phyloP scores from a whole-genome alignment of 53 echinoderm and acorn worm genomes.

The Holothuria leucospilota region DNA sequence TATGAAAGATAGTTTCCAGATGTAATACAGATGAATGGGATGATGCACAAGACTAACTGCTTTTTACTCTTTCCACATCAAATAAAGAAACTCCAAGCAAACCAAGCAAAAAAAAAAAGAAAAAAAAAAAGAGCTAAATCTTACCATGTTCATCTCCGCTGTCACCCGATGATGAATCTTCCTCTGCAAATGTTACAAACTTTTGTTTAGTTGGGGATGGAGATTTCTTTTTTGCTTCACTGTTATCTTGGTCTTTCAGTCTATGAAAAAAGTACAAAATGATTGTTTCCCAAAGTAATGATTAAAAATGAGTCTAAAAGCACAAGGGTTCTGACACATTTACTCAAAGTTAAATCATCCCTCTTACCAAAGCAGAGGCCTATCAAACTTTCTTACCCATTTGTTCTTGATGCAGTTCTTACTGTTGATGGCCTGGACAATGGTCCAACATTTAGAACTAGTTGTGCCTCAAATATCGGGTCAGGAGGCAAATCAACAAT shows the following conservation, averaged over 20 bases:
- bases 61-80: too few species aligned
- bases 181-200: slow-evolving; percentile 84
- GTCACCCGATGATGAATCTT: slow-evolving; percentile 48
- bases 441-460: slow-evolving; percentile 85
- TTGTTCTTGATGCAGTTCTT: neutral
- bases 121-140: neutral
- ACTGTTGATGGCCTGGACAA: slow-evolving; percentile 51
- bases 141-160: slow-evolving; percentile 14
- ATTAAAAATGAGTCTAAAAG: neutral
- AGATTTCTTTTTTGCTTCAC: neutral
- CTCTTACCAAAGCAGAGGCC: neutral
- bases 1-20: too few species aligned
- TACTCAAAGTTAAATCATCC: neutral
- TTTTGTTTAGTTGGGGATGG: slow-evolving; percentile 59
- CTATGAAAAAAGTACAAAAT: slow-evolving; percentile 4
- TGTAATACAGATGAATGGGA: too few species aligned
- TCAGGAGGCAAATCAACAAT: slow-evolving; percentile 98
- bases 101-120: too few species aligned
- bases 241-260: slow-evolving; percentile 19
- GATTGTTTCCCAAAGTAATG: too few species aligned
- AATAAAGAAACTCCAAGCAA: too few species aligned
- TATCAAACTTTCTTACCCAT: slow-evolving; percentile 1
- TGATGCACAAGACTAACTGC: too few species aligned
- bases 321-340: neutral
- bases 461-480: slow-evolving; percentile 90